These are phyloP conservation scores for Oplegnathus fasciatus DNA, from an alignment of 2,113 vertebrate genomes.

Conservation along the genomic window DNA sequence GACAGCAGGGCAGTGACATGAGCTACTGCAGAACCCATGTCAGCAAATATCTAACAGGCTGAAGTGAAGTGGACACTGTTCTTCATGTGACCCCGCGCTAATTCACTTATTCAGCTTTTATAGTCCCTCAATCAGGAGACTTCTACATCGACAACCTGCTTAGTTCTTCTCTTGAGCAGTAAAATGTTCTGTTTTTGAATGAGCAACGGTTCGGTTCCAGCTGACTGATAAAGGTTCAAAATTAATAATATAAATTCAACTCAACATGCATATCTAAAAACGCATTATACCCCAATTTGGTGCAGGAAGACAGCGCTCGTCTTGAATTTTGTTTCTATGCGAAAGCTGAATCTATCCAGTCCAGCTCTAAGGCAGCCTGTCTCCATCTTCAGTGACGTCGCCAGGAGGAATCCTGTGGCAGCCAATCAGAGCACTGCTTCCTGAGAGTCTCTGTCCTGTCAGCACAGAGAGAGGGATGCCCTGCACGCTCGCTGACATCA, in stretches of 20 bases:
- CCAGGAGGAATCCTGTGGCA: constrained; percentile 49
- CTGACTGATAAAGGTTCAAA: background rate
- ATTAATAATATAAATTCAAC: background rate
- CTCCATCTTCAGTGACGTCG: constrained; percentile 63
- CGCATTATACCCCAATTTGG: background rate
- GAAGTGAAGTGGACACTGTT: background rate
- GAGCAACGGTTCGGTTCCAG: background rate
- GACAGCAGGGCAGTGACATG: background rate
- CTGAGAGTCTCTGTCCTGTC: constrained; percentile 32
- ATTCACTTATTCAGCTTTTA: background rate
- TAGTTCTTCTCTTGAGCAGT: background rate
- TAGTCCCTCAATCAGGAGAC: background rate
- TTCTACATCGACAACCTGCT: background rate
- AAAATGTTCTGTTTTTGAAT: background rate
- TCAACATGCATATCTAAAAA: background rate
- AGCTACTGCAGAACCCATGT: background rate
- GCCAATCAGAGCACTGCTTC: constrained; percentile 61
- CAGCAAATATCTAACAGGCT: background rate
- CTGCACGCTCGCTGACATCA: constrained; percentile 38
- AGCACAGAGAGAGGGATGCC: constrained; percentile 58
- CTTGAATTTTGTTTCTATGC: constrained; percentile 3
- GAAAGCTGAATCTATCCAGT: constrained; percentile 8
- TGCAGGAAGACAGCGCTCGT: too few species aligned
- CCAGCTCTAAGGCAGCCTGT: constrained; percentile 27
- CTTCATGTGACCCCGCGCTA: background rate